These are phyloP conservation scores for Psammodynastes pulverulentus DNA, from an alignment of 2,113 vertebrate genomes.

Conservation along the genomic window DNA sequence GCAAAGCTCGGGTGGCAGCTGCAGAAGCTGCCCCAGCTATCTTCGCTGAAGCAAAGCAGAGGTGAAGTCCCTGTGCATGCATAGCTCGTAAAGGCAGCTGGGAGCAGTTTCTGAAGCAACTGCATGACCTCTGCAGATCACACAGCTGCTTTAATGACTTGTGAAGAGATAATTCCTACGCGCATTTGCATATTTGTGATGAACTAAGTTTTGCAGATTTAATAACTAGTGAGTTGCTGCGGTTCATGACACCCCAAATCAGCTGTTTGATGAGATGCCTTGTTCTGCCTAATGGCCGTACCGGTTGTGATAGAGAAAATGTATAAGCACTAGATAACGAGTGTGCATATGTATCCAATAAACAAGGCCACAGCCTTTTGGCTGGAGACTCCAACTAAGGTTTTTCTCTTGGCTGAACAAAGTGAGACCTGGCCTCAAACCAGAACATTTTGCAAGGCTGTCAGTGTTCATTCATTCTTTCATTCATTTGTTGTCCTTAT, in stretches of 20 bases:
- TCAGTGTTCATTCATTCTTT: slow-evolving; percentile 41
- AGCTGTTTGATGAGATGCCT: not conserved
- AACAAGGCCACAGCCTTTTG: slow-evolving; percentile 38
- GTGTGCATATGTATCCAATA: slow-evolving; percentile 37
- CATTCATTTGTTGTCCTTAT: slow-evolving; percentile 43
- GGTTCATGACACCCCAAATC: not conserved
- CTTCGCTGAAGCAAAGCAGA: not conserved
- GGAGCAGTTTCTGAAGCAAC: not conserved
- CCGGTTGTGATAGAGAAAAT: not conserved
- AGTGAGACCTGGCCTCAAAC: slow-evolving; percentile 50
- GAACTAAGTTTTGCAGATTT: not conserved
- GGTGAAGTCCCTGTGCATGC: not conserved
- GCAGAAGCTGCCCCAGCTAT: not conserved
- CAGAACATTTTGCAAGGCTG: slow-evolving; percentile 53
- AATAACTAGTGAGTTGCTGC: not conserved
- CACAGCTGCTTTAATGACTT: not conserved
- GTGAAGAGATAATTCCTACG: not conserved
- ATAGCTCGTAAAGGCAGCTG: not conserved
- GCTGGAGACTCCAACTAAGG: slow-evolving; percentile 41
- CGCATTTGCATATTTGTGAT: not conserved
- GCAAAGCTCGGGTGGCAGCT: not conserved
- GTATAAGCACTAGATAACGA: slow-evolving; percentile 13
- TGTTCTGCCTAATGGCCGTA: not conserved
- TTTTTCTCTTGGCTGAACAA: slow-evolving; percentile 56
- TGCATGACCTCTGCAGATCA: not conserved